These are phyloP conservation scores for Barnardius zonarius DNA, from an alignment of 2,113 vertebrate genomes.

Conservation along the genomic window DNA sequence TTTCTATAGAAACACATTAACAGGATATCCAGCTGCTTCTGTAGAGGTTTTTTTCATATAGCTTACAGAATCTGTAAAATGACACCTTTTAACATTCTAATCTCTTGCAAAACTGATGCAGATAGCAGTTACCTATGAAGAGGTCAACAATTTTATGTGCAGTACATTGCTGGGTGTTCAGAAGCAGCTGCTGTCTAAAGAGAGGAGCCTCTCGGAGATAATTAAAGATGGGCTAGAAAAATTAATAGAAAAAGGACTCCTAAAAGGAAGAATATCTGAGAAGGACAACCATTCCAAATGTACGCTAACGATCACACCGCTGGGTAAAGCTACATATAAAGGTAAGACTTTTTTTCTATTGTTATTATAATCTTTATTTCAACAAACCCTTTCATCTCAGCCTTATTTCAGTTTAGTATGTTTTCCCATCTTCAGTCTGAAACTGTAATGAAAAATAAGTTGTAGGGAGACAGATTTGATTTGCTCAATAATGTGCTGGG, in stretches of 20 bases:
- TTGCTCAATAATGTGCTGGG: neutral
- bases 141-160: constrained; percentile 79
- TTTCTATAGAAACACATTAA: neutral
- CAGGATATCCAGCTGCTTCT: neutral
- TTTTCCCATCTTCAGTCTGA: neutral
- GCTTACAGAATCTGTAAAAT: neutral
- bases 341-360: constrained; percentile 68
- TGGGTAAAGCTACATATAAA: constrained; percentile 90
- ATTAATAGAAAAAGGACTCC: constrained; percentile 81
- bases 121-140: constrained; percentile 78
- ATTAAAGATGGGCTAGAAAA: constrained; percentile 71
- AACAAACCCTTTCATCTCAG: neutral
- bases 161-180: constrained; percentile 86
- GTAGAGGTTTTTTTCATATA: neutral
- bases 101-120: constrained; percentile 58
- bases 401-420: neutral
- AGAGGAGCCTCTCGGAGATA: constrained; percentile 77
- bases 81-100: neutral
- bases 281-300: neutral
- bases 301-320: constrained; percentile 78
- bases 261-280: constrained; percentile 48
- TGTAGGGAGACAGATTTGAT: neutral
- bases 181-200: constrained; percentile 75
- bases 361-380: neutral
- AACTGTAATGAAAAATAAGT: neutral